These are phyloP conservation scores for Syngnathus rostellatus DNA, from an alignment of 2,797 vertebrate genomes.

Conservation along the genomic window DNA sequence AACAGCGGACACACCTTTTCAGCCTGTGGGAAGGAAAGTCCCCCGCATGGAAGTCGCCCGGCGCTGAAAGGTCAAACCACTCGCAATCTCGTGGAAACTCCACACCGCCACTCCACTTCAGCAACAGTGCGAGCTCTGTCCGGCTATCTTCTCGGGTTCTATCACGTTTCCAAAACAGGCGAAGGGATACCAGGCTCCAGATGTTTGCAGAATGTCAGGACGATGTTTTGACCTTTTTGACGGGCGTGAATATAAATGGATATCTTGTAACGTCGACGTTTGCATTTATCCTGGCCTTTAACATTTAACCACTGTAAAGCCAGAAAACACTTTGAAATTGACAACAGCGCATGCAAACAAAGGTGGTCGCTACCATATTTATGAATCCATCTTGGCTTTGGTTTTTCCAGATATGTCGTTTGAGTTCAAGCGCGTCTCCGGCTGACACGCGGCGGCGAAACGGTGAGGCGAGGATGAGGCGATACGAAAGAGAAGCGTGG, in stretches of 20 bases:
- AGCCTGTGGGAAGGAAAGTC: constrained; percentile 56
- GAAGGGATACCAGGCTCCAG: constrained; percentile 24
- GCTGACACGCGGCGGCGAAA: constrained; percentile 10
- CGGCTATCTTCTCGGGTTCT: constrained; percentile 44
- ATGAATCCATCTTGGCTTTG: no score
- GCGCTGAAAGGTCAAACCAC: constrained; percentile 59
- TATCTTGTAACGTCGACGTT: constrained; percentile 39
- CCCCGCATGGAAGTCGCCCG: constrained; percentile 46
- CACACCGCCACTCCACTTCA: constrained; percentile 37
- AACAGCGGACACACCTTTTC: constrained; percentile 38
- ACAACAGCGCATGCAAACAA: neutral
- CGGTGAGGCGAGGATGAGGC: constrained; percentile 10
- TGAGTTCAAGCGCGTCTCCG: constrained; percentile 7
- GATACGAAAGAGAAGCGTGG: constrained; percentile 3
- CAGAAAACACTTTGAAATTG: neutral
- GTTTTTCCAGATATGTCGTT: no score
- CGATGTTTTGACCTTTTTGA: constrained; percentile 60
- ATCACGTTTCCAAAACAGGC: constrained; percentile 33
- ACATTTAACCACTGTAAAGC: neutral
- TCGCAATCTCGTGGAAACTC: constrained; percentile 52
- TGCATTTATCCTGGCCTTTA: constrained; percentile 40
- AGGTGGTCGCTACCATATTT: no score
- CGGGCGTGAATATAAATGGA: constrained; percentile 51
- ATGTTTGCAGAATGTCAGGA: constrained; percentile 60
- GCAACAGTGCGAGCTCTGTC: constrained; percentile 21